Percentiles rank a stretch among this genome's conserved stretches.
Conservation (phyloP, 2,888 invertebrate genomes). For the Ferdinandea cuprea region DNA sequence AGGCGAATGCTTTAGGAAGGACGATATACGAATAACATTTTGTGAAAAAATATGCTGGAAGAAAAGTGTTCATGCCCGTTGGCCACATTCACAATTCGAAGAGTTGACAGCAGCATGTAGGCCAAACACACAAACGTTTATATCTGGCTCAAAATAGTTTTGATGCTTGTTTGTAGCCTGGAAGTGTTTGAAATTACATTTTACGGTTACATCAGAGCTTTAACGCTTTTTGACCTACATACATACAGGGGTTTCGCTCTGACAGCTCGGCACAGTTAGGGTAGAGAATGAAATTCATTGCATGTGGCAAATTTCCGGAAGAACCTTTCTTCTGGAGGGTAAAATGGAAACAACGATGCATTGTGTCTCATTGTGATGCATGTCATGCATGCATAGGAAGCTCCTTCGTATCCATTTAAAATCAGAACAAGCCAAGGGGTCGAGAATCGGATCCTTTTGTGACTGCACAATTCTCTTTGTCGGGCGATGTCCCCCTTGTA, state of each 20-base stretch:
- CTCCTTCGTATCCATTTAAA: constrained; percentile 15
- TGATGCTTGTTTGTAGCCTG: constrained; percentile 10
- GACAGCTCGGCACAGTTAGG: constrained; percentile 3
- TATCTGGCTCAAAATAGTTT: constrained; percentile 33
- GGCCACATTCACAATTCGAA: not conserved
- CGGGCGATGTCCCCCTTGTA: constrained; percentile 10
- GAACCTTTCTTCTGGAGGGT: constrained; percentile 4
- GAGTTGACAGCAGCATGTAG: constrained; percentile 34
- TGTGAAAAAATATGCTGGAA: not conserved
- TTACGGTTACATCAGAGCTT: constrained; percentile 21
- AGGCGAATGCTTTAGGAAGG: constrained; percentile 15
- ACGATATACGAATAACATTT: constrained; percentile 19
- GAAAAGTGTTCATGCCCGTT: constrained; percentile 1
- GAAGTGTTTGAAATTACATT: constrained; percentile 40
- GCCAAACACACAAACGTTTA: constrained; percentile 29
- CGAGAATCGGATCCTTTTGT: constrained; percentile 57
- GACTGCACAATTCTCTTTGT: constrained; percentile 39
- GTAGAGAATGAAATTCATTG: constrained; percentile 35
- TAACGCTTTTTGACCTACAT: constrained; percentile 44
- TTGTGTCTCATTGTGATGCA: constrained; percentile 34
- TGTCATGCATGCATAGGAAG: constrained; percentile 10
- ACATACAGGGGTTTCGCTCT: constrained; percentile 13
- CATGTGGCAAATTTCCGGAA: constrained; percentile 34
- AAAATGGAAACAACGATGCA: constrained; percentile 45
- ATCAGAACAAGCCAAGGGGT: constrained; percentile 45